Evolutionary conservation across 2,113 vertebrate species (phyloP).

Genomic region (Misgurnus anguillicaudatus): DNA sequence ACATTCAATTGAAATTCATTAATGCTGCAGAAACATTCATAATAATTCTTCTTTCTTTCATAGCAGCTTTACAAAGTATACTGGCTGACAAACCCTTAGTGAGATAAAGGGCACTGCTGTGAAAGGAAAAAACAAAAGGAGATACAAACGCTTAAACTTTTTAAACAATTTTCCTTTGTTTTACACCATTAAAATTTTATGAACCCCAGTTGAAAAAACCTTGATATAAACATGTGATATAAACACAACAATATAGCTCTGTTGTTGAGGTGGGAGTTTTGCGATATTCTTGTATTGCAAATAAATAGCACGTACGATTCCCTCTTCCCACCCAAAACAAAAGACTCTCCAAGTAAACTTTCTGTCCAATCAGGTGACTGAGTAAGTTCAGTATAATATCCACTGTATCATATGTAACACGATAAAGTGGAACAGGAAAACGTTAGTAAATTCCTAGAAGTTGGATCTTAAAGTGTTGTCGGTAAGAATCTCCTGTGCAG

Average conservation of each 20-base stretch:
- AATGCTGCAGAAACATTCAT: no score
- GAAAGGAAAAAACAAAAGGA: no score
- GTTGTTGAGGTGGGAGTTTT: not conserved
- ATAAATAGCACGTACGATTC: conserved; percentile 15
- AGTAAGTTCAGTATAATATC: no score
- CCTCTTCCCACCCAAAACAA: not conserved
- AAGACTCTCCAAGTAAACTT: conserved; percentile 18
- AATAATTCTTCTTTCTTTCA: no score
- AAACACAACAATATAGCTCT: conserved; percentile 18
- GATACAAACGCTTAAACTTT: no score
- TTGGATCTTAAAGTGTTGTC: conserved; percentile 15
- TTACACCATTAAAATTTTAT: no score
- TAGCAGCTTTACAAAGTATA: no score
- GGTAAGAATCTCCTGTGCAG: conserved; percentile 7
- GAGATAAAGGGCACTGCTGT: no score
- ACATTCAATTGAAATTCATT: no score
- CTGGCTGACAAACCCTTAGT: no score
- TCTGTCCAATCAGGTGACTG: not conserved
- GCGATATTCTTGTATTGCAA: conserved; percentile 23
- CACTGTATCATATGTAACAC: not conserved
- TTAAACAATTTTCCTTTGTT: no score
- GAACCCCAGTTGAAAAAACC: no score
- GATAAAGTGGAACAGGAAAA: conserved; percentile 11
- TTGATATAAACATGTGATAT: not conserved
- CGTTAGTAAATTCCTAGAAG: not conserved